These are phyloP conservation scores for Rhinolophus ferrumequinum DNA, from an alignment of 2,113 vertebrate species.

Conservation along the genomic window DNA sequence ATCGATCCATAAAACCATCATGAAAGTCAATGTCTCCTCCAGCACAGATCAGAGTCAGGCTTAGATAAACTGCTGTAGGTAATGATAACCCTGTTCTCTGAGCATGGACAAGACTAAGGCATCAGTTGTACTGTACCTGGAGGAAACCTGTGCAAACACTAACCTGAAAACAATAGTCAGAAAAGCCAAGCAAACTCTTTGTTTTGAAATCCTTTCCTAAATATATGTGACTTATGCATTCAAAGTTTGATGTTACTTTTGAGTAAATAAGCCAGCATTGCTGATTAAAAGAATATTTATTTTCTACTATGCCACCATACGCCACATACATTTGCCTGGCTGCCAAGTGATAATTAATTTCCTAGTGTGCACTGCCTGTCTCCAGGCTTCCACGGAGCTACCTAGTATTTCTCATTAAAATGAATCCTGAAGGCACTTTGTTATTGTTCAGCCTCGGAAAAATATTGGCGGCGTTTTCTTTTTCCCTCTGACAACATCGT, in stretches of 20 bases:
- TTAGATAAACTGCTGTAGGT: constrained; percentile 66
- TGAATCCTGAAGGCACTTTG: constrained; percentile 86
- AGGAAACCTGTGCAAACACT: constrained; percentile 64
- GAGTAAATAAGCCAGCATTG: constrained; percentile 74
- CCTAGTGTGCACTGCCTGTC: constrained; percentile 75
- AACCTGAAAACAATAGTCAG: constrained; percentile 25
- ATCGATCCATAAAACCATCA: constrained; percentile 82
- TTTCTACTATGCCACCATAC: constrained; percentile 73
- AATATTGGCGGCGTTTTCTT: constrained; percentile 70
- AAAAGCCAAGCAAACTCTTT: constrained; percentile 6
- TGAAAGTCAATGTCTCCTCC: constrained; percentile 82
- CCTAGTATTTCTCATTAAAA: constrained; percentile 84
- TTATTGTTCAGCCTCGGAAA: constrained; percentile 84
- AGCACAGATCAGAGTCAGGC: constrained; percentile 72
- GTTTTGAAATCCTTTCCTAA: constrained; percentile 70
- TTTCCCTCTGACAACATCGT: constrained; percentile 67
- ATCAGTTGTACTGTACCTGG: constrained; percentile 65
- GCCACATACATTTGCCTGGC: constrained; percentile 76
- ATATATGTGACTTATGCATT: constrained; percentile 68
- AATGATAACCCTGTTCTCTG: constrained; percentile 71
- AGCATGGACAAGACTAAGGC: background rate
- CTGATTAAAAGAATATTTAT: constrained; percentile 87
- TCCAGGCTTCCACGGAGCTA: constrained; percentile 68
- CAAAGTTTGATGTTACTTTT: constrained; percentile 79
- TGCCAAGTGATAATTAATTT: constrained; percentile 85